Conservation (phyloP, 2,888 invertebrate species). For the Odontocolon sp. region DNA sequence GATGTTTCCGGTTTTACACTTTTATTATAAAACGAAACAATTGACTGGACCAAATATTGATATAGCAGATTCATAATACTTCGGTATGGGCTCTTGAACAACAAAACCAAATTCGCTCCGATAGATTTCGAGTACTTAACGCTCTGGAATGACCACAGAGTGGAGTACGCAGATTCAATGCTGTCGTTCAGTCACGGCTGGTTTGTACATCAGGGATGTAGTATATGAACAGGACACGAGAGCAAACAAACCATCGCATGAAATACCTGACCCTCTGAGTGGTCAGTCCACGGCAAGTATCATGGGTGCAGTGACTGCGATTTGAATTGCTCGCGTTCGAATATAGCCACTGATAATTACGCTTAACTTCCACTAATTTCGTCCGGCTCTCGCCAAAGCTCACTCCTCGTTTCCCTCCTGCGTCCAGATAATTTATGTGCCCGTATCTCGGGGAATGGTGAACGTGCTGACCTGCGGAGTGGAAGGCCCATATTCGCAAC, state of each 20-base stretch:
- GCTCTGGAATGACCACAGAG: slow-evolving; percentile 25
- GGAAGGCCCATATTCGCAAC: slow-evolving; percentile 9
- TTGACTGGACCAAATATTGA: not conserved
- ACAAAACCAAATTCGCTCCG: slow-evolving; percentile 23
- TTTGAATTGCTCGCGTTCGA: slow-evolving; percentile 27
- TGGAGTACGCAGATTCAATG: slow-evolving; percentile 7
- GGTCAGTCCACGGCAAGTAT: not conserved
- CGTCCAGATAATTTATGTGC: slow-evolving; percentile 26
- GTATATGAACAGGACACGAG: not conserved
- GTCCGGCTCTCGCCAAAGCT: slow-evolving; percentile 9
- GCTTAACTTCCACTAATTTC: slow-evolving; percentile 43
- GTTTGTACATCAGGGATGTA: slow-evolving; percentile 5
- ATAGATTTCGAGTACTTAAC: slow-evolving; percentile 37
- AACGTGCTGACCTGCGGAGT: not conserved
- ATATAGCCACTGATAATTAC: slow-evolving; percentile 41
- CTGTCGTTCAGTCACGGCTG: slow-evolving; percentile 20
- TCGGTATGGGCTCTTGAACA: not conserved
- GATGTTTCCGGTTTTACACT: not conserved
- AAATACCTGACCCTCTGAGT: slow-evolving; percentile 35
- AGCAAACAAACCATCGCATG: slow-evolving; percentile 8
- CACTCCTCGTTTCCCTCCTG: not conserved
- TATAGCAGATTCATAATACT: not conserved
- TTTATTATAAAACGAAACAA: not conserved
- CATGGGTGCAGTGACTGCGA: slow-evolving; percentile 4
- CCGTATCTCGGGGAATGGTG: slow-evolving; percentile 5